Conservation (phyloP, 2,797 vertebrate species). For the Onychomys leucogaster region DNA sequence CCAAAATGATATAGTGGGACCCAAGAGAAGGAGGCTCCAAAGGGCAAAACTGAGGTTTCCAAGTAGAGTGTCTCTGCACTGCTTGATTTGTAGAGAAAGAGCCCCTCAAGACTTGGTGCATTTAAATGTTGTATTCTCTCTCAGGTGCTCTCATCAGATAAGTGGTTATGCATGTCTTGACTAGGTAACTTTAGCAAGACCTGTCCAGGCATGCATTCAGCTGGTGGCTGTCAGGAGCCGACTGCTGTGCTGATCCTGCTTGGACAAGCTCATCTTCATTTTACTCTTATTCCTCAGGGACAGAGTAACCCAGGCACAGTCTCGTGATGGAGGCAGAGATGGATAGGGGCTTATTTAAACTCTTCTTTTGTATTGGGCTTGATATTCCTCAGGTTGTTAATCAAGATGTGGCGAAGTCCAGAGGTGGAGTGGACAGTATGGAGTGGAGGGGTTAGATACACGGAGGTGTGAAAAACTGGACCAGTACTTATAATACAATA, state of each 20-base stretch:
- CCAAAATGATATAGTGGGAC: background rate
- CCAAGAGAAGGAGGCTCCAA: background rate
- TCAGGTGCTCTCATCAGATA: background rate
- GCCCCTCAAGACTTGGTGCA: background rate
- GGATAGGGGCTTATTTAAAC: background rate
- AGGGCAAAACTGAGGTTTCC: background rate
- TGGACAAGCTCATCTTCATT: background rate
- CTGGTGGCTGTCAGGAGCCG: accelerated
- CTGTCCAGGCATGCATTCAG: background rate
- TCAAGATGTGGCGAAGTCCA: background rate
- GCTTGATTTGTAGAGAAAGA: background rate
- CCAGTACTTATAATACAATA: background rate
- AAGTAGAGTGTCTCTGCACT: background rate
- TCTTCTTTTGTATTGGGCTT: background rate
- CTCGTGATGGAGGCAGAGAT: background rate
- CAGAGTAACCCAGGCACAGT: background rate
- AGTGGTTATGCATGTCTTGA: background rate
- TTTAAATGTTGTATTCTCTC: background rate
- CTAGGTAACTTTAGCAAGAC: background rate
- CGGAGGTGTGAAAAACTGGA: background rate
- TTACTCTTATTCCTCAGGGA: background rate
- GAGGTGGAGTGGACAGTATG: background rate
- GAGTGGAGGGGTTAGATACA: background rate
- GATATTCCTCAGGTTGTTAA: background rate
- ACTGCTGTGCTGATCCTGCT: background rate